phyloP scores from a whole-genome alignment of 1,140 invertebrate genomes.

The Eupristina koningsbergeri region DNA sequence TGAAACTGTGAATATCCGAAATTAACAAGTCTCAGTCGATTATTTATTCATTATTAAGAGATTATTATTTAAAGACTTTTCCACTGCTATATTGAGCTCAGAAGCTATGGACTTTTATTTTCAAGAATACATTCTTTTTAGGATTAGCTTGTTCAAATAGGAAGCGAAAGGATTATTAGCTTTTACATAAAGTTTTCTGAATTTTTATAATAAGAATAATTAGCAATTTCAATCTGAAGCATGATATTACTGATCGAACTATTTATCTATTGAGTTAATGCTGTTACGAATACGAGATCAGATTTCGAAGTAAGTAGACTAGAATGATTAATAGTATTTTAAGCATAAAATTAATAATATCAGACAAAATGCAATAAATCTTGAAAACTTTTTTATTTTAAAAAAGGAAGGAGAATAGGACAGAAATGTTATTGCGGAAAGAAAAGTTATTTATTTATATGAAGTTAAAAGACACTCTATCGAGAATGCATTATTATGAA shows the following conservation, averaged over 20 bases:
- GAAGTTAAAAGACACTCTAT: background rate
- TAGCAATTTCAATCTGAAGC: background rate
- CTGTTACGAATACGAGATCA: background rate
- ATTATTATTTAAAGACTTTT: too few species aligned
- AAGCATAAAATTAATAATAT: background rate
- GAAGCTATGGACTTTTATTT: too few species aligned
- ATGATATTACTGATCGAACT: background rate
- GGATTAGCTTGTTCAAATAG: background rate
- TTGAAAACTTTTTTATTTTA: background rate
- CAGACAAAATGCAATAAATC: background rate
- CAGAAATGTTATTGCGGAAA: background rate
- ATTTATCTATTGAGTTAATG: background rate
- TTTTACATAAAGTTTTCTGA: background rate
- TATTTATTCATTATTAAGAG: too few species aligned
- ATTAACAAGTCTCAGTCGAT: too few species aligned
- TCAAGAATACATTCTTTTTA: too few species aligned
- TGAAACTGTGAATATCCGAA: too few species aligned
- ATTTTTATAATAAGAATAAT: background rate
- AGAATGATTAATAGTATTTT: constrained; percentile 5
- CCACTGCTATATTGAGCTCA: too few species aligned
- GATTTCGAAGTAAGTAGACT: background rate
- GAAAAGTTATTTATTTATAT: background rate
- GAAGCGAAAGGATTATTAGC: background rate
- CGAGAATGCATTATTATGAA: background rate
- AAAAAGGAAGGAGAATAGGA: background rate